A percentile compares a stretch with the other conserved stretches of the same genome.
Conservation (phyloP, 2,888 invertebrate genomes). For the Venusia cambrica region DNA sequence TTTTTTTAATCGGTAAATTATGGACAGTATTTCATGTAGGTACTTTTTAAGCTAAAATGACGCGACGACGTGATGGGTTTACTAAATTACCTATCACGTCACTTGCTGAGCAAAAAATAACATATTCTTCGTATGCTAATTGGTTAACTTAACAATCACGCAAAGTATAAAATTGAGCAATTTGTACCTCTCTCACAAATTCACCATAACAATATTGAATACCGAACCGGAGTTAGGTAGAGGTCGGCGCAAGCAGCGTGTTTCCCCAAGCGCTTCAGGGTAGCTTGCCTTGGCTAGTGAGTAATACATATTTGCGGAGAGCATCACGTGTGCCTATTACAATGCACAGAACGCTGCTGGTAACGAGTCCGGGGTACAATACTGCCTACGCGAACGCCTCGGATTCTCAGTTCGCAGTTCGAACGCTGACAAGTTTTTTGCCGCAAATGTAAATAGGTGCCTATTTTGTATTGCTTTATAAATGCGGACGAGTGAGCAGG, state of each 20-base stretch:
- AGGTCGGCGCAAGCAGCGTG: constrained; percentile 35
- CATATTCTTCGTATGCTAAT: constrained; percentile 19
- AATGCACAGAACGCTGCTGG: constrained; percentile 41
- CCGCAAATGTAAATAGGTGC: constrained; percentile 53
- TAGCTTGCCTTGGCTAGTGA: constrained; percentile 36
- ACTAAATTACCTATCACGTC: constrained; percentile 21
- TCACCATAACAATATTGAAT: constrained; percentile 26
- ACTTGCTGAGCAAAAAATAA: constrained; percentile 15
- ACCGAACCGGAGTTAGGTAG: constrained; percentile 36
- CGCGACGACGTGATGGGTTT: constrained; percentile 12
- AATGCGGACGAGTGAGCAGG: constrained; percentile 55
- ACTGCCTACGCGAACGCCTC: constrained; percentile 58
- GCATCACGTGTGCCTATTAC: constrained; percentile 35
- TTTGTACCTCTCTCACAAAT: constrained; percentile 33
- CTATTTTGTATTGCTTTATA: constrained; percentile 77
- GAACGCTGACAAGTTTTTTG: constrained; percentile 72
- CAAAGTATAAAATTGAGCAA: constrained; percentile 19
- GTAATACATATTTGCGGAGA: constrained; percentile 44
- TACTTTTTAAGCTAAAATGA: no score
- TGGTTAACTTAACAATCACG: constrained; percentile 23
- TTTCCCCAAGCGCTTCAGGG: constrained; percentile 36
- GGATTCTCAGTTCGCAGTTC: constrained; percentile 65
- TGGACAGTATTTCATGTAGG: no score
- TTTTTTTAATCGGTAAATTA: no score
- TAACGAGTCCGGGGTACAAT: constrained; percentile 54